Percentiles rank a stretch among this genome's conserved stretches.
Evolutionary conservation across 2,113 vertebrate species (phyloP).

Genomic region (Hippocampus guttulatus): DNA sequence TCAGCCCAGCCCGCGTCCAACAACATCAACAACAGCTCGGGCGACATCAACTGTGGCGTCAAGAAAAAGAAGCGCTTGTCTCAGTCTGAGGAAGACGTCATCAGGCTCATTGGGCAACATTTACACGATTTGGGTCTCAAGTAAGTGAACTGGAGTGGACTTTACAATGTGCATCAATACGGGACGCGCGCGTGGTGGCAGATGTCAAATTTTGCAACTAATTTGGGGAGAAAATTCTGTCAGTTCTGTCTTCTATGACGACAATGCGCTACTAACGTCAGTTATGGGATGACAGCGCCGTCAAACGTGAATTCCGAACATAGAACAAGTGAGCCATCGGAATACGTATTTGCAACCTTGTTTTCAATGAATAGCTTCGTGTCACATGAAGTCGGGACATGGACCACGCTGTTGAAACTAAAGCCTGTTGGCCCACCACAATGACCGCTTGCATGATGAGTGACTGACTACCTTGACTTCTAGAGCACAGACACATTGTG

Average conservation of each 20-base stretch:
- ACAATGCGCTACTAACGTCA: neutral
- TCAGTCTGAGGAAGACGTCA: constrained; percentile 91
- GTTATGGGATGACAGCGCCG: neutral
- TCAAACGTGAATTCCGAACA: neutral
- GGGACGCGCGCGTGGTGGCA: neutral
- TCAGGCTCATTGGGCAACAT: constrained; percentile 93
- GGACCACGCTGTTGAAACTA: neutral
- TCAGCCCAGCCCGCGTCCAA: constrained; percentile 46
- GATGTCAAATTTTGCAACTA: neutral
- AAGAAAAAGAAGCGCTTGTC: constrained; percentile 92
- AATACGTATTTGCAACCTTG: neutral
- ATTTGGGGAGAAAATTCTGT: neutral
- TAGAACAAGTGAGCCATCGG: neutral
- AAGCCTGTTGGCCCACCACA: neutral
- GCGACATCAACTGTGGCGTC: constrained; percentile 68
- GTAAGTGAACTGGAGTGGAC: constrained; percentile 73
- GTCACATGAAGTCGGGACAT: neutral
- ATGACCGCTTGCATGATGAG: neutral
- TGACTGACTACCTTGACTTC: neutral
- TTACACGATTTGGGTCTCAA: constrained; percentile 90
- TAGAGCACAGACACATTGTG: no score
- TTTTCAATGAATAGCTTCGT: neutral
- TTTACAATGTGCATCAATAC: neutral
- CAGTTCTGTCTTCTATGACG: neutral
- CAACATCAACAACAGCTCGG: constrained; percentile 55